A percentile compares a stretch with the other conserved stretches of the same genome.
Conservation (phyloP, 2,888 invertebrate genomes). For the Monopis laevigella region DNA sequence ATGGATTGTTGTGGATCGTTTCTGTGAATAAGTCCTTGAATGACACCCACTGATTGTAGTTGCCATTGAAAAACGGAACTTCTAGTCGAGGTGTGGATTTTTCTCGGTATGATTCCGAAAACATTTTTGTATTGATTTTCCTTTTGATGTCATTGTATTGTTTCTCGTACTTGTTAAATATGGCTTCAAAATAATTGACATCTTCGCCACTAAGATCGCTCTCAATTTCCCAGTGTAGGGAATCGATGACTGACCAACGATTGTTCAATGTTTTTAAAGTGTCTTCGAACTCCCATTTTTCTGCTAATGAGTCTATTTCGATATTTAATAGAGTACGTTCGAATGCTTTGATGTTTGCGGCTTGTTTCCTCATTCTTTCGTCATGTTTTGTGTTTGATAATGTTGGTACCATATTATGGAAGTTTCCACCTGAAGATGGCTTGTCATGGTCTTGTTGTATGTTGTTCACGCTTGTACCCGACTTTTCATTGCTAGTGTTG, state of each 20-base stretch:
- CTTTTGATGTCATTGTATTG: neutral
- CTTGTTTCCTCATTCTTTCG: too few species aligned
- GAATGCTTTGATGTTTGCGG: too few species aligned
- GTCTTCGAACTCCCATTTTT: slow-evolving; percentile 13
- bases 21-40: slow-evolving; percentile 21
- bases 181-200: slow-evolving; percentile 18
- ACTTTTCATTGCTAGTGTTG: too few species aligned
- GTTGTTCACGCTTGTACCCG: too few species aligned
- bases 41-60: slow-evolving; percentile 19
- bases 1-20: slow-evolving; percentile 19
- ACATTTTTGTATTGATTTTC: slow-evolving; percentile 11
- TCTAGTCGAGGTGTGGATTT: slow-evolving; percentile 17
- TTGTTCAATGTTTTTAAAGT: slow-evolving; percentile 13
- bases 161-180: slow-evolving; percentile 10
- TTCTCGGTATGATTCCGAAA: slow-evolving; percentile 4
- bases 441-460: too few species aligned
- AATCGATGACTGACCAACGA: slow-evolving; percentile 19
- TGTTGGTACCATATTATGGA: too few species aligned
- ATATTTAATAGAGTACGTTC: too few species aligned
- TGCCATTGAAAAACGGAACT: slow-evolving; percentile 18
- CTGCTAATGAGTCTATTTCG: neutral
- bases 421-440: too few species aligned
- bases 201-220: slow-evolving; percentile 14
- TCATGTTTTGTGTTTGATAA: too few species aligned
- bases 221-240: slow-evolving; percentile 20